Evolutionary conservation across 2,888 invertebrate genomes (phyloP), one percentile per base, ranked within the genome.

Genomic region (Brachynemurus nebulosus): DNA sequence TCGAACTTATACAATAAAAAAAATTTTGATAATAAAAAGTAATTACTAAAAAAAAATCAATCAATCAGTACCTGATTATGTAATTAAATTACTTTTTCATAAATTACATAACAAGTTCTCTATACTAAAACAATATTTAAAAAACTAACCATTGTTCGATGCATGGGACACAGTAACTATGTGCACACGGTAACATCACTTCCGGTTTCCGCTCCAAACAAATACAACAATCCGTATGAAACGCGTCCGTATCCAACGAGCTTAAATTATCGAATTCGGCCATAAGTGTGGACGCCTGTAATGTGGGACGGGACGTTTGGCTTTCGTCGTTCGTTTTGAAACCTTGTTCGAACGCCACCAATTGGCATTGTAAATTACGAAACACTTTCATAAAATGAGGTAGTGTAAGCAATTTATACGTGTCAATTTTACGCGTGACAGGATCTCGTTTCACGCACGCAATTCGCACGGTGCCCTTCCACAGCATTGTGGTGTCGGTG

Each of bases 121-220:
- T n/a, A n/a, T n/a, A n/a, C n/a, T n/a, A n/a, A n/a, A n/a, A n/a
- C n/a, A n/a, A n/a, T n/a, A n/a, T n/a, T n/a, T n/a, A 23, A 9
- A 36, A 16, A 44, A 51, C 62, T 58, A 61, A 78, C 83, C 83
- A 83, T 62, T 78, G 75, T 55, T 80, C 77, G 51, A 82, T 80
- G 58, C 83, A 83, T 41, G 70, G 69, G 47, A 72, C 65, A 58
- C 83, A 83, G 61, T 78, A 83, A 53, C 72, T 72, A 58, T 83
- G 83, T 2, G 77, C 67, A 59, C 83, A 83, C 2, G 79, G 77
- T 48, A 83, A 62, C 48, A 76, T 72, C 20, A 80, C 70, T 57
- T 80, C 78, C 1, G 78, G 76, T 54, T 71, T 71, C 44, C 78
- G 63, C 56, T 83, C 81, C 61, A 82, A 70, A 59, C 83, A 83